phyloP scores from a whole-genome alignment of 2,888 invertebrate species.

The Tromatobia lineatoria region DNA sequence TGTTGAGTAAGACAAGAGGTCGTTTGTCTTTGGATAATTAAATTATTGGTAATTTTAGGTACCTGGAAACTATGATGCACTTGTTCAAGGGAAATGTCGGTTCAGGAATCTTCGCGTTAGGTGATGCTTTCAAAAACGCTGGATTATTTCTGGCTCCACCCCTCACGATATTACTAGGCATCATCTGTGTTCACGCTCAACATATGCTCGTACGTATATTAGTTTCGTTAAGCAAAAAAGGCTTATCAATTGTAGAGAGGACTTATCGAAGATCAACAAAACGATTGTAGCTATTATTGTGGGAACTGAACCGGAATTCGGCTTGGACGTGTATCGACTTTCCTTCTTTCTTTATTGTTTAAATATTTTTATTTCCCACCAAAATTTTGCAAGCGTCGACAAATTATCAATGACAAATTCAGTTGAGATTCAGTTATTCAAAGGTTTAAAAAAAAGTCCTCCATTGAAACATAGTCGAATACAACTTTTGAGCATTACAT shows the following conservation, averaged over 20 bases:
- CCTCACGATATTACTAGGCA: conserved; percentile 92
- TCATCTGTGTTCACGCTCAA: conserved; percentile 96
- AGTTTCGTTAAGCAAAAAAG: not conserved
- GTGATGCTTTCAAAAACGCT: conserved; percentile 96
- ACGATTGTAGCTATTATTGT: conserved; percentile 19
- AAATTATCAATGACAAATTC: not conserved
- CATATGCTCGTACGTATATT: conserved; percentile 91
- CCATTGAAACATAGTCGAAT: too few relatives aligned
- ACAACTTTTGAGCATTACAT: too few relatives aligned
- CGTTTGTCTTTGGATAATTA: conserved; percentile 38
- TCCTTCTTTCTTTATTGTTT: not conserved
- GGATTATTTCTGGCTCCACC: conserved; percentile 94
- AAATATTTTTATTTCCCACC: not conserved
- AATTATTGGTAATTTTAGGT: conserved; percentile 87
- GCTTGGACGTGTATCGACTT: conserved; percentile 23
- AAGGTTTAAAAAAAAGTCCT: not conserved
- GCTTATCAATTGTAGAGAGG: not conserved
- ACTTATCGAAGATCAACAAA: not conserved
- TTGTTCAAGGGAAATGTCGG: conserved; percentile 98
- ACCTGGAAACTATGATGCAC: conserved; percentile 95
- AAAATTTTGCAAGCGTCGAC: not conserved
- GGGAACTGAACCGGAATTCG: conserved; percentile 20
- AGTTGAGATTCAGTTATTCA: not conserved
- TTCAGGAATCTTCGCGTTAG: conserved; percentile 98
- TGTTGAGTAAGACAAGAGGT: not conserved